Evolutionary conservation across 2,797 vertebrate genomes (phyloP), one percentile per base, ranked within the genome.

Genomic region (Streptopelia turtur): DNA sequence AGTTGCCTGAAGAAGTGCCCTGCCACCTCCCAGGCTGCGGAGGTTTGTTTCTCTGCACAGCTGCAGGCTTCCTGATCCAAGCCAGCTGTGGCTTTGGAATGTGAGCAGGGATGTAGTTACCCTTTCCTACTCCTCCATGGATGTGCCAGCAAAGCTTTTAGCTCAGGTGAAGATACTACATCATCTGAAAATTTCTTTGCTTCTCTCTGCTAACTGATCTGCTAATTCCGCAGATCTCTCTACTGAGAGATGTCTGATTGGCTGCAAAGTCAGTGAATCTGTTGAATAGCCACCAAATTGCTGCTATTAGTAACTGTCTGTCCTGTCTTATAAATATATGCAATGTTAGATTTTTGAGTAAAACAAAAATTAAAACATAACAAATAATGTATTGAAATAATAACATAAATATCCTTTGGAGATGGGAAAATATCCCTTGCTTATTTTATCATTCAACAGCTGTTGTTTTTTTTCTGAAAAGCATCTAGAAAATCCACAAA

Each of bases 1-100:
- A 63, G 89, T 68, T 83, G 63, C 61, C 69, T 65, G 45, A 31
- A 86, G 41, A 49, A 56, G 39, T 3, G 25, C 35, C 22, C 68
- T 60, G 68, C 57, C 41, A 72, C 52, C 50, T 41, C 2, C 2
- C 41, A 65, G 47, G 53, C 76, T 74, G 57, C 8, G 10, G 63
- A 31, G 77, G 7, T 59, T 68, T 80, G 43, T 78, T 92, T 60
- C 80, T 83, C 77, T 64, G 60, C 64, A 56, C 94, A 93, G 94
- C 95, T 95, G 88, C 74, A 85, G 69, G 69, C 63, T 89, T 56
- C 82, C 47, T 39, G 43, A 92, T 89, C 66, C 74, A 84, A 94
- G 60, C 57, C 89, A 91, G 94, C 72, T 90, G 81, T 59, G 33
- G 22, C 55, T 89, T 70, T 75, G 89, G 86, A 80, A 85, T 43